phyloP scores from a whole-genome alignment of 1,140 invertebrate species.

The fruit fly (Drosophila melanogaster) region Release_6_plus_ISO1_MT NC_004354.4:7462001-7462500 shows the following conservation, averaged over 20 bases:
- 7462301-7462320: constrained; percentile 41
- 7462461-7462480: constrained; percentile 82
- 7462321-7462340: constrained; percentile 62
- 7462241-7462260: constrained; percentile 68
- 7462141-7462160: constrained; percentile 1
- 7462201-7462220: constrained; percentile 77
- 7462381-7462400: constrained; percentile 82
- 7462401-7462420: constrained; percentile 83
- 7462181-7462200: constrained; percentile 57
- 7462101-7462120: constrained; percentile 3
- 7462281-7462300: constrained; percentile 30
- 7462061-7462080: not conserved
- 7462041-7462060: not conserved
- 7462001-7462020: too few relatives aligned
- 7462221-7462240: constrained; percentile 52
- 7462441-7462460: constrained; percentile 83
- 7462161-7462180: constrained; percentile 12
- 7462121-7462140: constrained; percentile 4
- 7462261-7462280: constrained; percentile 15
- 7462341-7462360: constrained; percentile 27
- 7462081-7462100: not conserved
- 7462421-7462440: constrained; percentile 52
- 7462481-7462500: constrained; percentile 82
- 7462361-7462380: constrained; percentile 73
- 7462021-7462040: not conserved